Percentiles rank a stretch among this genome's conserved stretches.
These are phyloP conservation scores for Bradypus variegatus DNA, from an alignment of 2,797 vertebrate species.

Conservation along the genomic window DNA sequence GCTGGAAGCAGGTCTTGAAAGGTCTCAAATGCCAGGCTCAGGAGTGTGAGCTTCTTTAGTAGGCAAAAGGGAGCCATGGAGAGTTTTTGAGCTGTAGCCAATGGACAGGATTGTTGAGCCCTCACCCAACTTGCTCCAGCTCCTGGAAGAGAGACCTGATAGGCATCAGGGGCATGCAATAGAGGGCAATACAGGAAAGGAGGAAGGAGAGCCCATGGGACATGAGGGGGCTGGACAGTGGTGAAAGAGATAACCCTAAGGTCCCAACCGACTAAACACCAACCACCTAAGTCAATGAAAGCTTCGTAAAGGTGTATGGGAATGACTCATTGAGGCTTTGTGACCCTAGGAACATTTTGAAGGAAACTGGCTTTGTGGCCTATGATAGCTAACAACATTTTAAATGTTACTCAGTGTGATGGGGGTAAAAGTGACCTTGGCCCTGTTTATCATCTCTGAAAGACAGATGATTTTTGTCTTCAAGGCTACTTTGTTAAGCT, in stretches of 20 bases:
- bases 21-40: neutral
- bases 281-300: neutral
- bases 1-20: neutral
- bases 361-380: neutral
- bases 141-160: neutral
- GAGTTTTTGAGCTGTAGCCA: neutral
- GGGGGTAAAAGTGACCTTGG: neutral
- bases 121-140: neutral
- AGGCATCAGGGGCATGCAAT: neutral
- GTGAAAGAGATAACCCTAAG: neutral
- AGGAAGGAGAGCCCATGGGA: neutral
- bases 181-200: neutral
- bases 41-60: neutral
- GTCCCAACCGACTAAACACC: neutral
- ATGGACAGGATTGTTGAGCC: neutral
- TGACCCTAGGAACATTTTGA: neutral
- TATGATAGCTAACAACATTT: neutral
- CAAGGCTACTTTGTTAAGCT: neutral
- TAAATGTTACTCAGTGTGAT: neutral
- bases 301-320: neutral
- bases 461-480: neutral
- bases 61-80: neutral
- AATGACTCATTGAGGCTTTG: neutral
- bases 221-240: neutral
- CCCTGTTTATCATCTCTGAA: neutral